Percentiles rank a stretch among this genome's conserved stretches.
Conservation (phyloP, 2,113 vertebrate species). For the Ariopsis seemanni region DNA sequence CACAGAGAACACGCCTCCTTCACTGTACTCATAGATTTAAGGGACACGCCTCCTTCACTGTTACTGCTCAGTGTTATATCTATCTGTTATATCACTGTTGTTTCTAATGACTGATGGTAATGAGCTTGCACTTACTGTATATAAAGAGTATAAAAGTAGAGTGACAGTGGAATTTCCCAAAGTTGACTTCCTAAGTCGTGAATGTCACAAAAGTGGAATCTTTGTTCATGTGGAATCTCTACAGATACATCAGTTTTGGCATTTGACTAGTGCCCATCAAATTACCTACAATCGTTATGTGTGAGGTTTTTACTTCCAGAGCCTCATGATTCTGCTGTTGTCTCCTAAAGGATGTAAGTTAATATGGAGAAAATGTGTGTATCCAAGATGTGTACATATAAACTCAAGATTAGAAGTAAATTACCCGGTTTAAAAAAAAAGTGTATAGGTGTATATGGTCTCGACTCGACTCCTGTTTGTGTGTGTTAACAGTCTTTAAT, state of each 20-base stretch:
- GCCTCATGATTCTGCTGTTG: background rate
- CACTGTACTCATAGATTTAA: background rate
- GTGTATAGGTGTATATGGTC: conserved; percentile 25
- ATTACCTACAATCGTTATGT: background rate
- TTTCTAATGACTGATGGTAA: background rate
- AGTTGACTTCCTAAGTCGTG: background rate
- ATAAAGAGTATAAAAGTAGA: background rate
- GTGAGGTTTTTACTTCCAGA: background rate
- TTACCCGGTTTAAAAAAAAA: background rate
- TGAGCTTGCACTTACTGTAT: background rate
- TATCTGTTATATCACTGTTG: background rate
- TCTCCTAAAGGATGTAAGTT: background rate
- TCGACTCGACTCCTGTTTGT: background rate
- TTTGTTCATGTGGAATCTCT: background rate
- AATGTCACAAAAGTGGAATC: background rate
- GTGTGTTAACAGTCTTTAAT: conserved; percentile 10
- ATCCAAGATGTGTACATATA: background rate
- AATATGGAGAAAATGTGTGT: background rate
- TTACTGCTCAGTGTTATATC: background rate
- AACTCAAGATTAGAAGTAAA: background rate
- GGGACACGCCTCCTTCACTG: background rate
- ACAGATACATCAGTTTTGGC: background rate
- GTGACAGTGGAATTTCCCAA: background rate
- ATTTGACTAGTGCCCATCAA: background rate
- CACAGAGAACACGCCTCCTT: background rate